Evolutionary conservation across 2,888 invertebrate genomes (phyloP), one percentile per base, ranked within the genome.

Genomic region (Fragum sueziense): DNA sequence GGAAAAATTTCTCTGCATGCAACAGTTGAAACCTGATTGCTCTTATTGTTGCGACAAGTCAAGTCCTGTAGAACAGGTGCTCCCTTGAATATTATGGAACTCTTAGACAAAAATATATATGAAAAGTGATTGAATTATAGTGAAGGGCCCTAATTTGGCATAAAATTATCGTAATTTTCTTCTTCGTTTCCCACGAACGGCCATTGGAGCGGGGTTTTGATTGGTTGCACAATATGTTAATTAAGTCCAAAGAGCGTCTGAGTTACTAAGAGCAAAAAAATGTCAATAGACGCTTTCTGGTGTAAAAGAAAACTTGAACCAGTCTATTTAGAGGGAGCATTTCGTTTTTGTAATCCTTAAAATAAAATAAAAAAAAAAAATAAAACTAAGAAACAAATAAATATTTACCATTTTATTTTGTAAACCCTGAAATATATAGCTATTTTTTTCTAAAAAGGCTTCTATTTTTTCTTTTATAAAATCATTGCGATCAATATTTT

Each of bases 131-230:
- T n/a, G n/a, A n/a, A n/a, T n/a, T n/a, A n/a, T n/a, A n/a, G n/a
- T n/a, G n/a, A n/a, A n/a, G n/a, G n/a, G n/a, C n/a, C n/a, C n/a
- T n/a, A n/a, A n/a, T n/a, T n/a, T n/a, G n/a, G n/a, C n/a, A n/a
- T n/a, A n/a, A n/a, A n/a, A n/a, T n/a, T 14, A 33, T 1, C 9
- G 33, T 33, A 33, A 29, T 31, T 61, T n/a, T 33, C n/a, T 14
- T 33, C 61, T 33, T 4, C 14, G 11, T 61, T 17, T 31, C 61
- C 17, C 27, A 20, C 33, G 65, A 65, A 22, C 65, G 65, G 33
- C 65, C 65, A 65, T 61, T 65, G 65, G 65, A 65, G 65, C 65
- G 65, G 65, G n/a, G 37, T 25, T 41, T n/a, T 25, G 65, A 41
- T 34, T 25, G 65, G 65, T 65, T 41, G n/a, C 33, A 61, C 31